Percentiles rank a stretch among this genome's conserved stretches.
Evolutionary conservation across 2,797 vertebrate genomes (phyloP).

Genomic region (Pseudotriccus pelzelni): DNA sequence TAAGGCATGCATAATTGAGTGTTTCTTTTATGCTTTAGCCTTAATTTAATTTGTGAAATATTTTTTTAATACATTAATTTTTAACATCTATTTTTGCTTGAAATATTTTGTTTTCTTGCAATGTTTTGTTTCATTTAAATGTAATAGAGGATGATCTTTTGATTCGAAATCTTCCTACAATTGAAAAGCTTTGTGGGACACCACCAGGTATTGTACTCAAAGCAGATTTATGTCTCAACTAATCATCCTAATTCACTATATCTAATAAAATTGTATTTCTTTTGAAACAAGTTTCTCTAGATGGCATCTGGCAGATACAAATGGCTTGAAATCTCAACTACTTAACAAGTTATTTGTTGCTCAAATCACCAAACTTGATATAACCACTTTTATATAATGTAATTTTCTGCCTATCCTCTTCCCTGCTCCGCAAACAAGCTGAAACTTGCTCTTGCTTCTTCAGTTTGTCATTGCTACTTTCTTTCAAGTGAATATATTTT

Average conservation of each 20-base stretch:
- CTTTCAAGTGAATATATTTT: neutral
- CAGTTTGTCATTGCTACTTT: neutral
- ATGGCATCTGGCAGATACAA: slow-evolving; percentile 30
- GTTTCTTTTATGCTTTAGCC: neutral
- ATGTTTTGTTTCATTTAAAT: slow-evolving; percentile 77
- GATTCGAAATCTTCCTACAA: slow-evolving; percentile 86
- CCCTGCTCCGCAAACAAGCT: neutral
- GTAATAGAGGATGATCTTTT: slow-evolving; percentile 77
- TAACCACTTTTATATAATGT: neutral
- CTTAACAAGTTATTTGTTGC: slow-evolving; percentile 35
- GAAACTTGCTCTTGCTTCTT: neutral
- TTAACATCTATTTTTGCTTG: slow-evolving; percentile 66
- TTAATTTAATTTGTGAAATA: neutral
- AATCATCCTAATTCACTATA: slow-evolving; percentile 63
- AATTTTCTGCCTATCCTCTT: neutral
- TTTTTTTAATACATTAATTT: neutral
- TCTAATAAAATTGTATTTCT: slow-evolving; percentile 37
- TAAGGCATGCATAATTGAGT: neutral
- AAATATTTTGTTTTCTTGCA: slow-evolving; percentile 70
- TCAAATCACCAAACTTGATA: slow-evolving; percentile 44
- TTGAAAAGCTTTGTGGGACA: slow-evolving; percentile 89
- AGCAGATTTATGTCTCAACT: slow-evolving; percentile 64
- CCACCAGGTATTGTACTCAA: slow-evolving; percentile 84
- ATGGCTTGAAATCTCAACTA: slow-evolving; percentile 1
- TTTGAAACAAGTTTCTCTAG: slow-evolving; percentile 40